Percentiles rank a stretch among this genome's conserved stretches.
These are phyloP conservation scores for Carassius auratus DNA, from an alignment of 2,113 vertebrate species.

Conservation along the genomic window DNA sequence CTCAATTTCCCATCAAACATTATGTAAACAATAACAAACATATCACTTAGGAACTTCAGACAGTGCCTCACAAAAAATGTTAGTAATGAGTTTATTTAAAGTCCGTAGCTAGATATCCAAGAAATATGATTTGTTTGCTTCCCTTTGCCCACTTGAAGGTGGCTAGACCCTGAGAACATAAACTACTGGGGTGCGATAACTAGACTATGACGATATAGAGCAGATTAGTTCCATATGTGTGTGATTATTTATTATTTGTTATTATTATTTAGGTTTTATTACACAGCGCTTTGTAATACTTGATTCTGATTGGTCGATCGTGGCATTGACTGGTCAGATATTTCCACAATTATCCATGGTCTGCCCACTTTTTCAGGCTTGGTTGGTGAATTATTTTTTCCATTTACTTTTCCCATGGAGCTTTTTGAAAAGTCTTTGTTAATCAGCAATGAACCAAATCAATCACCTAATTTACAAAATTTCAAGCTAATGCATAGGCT, in stretches of 20 bases:
- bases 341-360: neutral
- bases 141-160: neutral
- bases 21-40: constrained; percentile 34
- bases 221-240: neutral
- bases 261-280: neutral
- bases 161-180: constrained; percentile 21
- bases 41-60: neutral
- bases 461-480: neutral
- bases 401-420: neutral
- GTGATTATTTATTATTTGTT: neutral
- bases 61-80: neutral
- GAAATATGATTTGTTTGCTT: constrained; percentile 36
- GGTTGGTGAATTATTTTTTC: neutral
- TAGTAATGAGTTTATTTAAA: constrained; percentile 28
- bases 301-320: neutral
- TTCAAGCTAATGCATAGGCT: neutral
- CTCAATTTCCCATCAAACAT: constrained; percentile 7
- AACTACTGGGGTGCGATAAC: constrained; percentile 14
- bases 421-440: neutral
- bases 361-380: neutral
- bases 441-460: neutral
- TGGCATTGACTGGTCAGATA: neutral
- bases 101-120: neutral
- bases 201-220: constrained; percentile 6
- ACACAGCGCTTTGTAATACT: neutral